These are phyloP conservation scores for Leptobrachium ailaonicum DNA, from an alignment of 2,113 vertebrate species.

Conservation along the genomic window DNA sequence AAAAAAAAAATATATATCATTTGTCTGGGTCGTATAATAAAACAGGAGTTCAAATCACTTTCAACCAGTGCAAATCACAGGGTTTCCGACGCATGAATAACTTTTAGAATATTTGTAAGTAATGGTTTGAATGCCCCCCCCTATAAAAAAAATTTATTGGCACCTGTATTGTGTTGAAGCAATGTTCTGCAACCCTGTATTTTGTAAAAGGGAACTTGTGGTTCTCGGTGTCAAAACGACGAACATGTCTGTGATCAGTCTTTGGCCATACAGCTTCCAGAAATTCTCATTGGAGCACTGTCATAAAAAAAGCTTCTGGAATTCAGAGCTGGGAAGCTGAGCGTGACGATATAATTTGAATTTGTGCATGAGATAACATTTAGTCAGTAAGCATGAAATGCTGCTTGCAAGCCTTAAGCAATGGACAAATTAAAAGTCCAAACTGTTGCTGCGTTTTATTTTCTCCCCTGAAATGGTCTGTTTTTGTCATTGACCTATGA, in stretches of 20 bases:
- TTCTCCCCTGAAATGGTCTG: constrained; percentile 21
- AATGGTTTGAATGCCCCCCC: too few species aligned
- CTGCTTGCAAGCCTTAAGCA: constrained; percentile 29
- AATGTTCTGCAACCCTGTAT: too few species aligned
- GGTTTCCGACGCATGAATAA: too few species aligned
- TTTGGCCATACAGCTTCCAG: not conserved
- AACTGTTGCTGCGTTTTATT: not conserved
- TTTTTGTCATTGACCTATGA: not conserved
- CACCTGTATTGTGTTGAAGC: too few species aligned
- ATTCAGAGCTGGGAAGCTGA: constrained; percentile 17
- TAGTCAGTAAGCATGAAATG: constrained; percentile 36
- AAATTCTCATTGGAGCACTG: constrained; percentile 1
- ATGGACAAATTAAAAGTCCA: constrained; percentile 17
- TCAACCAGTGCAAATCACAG: too few species aligned
- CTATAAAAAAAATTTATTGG: too few species aligned
- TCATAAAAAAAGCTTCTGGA: not conserved
- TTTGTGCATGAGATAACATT: constrained; percentile 44
- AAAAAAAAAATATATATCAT: too few species aligned
- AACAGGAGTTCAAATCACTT: too few species aligned
- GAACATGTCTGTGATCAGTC: not conserved
- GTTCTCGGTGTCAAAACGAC: too few species aligned
- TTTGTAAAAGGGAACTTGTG: too few species aligned
- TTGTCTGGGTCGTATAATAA: too few species aligned
- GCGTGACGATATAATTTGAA: constrained; percentile 36
- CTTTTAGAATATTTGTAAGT: too few species aligned